A percentile compares a stretch with the other conserved stretches of the same genome.
Conservation (phyloP, 1,140 invertebrate species). For the Camponotus pennsylvanicus region DNA sequence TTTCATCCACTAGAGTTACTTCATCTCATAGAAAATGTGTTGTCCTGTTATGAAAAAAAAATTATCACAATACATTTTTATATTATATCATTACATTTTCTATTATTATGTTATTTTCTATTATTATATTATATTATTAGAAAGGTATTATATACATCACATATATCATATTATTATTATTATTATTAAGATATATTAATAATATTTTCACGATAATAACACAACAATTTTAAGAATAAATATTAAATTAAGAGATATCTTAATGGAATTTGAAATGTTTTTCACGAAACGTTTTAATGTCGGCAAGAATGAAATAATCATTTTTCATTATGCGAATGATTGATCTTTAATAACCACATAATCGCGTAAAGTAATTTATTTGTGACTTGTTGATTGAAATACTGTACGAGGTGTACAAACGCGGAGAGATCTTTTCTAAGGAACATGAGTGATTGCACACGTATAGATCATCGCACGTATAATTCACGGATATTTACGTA, state of each 20-base stretch:
- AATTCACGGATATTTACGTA: slow-evolving; percentile 1
- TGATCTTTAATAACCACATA: neutral
- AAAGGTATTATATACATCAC: neutral
- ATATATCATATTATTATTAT: neutral
- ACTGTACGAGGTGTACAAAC: neutral
- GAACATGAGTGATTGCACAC: neutral
- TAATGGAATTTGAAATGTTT: neutral
- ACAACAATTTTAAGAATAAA: neutral
- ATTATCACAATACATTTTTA: too few species aligned
- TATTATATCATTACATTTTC: neutral
- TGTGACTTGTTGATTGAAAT: neutral
- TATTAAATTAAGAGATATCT: neutral
- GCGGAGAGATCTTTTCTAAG: neutral
- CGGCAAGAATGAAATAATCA: neutral
- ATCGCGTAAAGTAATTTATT: slow-evolving; percentile 1
- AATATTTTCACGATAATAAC: too few species aligned
- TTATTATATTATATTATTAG: neutral
- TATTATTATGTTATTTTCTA: neutral
- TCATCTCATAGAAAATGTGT: neutral
- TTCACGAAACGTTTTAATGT: neutral
- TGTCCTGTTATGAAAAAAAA: too few species aligned
- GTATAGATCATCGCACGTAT: neutral
- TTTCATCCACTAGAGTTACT: neutral
- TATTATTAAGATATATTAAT: too few species aligned
- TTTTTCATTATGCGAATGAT: neutral